Conservation (phyloP, 2,797 vertebrate species). For the Crenichthys baileyi region DNA sequence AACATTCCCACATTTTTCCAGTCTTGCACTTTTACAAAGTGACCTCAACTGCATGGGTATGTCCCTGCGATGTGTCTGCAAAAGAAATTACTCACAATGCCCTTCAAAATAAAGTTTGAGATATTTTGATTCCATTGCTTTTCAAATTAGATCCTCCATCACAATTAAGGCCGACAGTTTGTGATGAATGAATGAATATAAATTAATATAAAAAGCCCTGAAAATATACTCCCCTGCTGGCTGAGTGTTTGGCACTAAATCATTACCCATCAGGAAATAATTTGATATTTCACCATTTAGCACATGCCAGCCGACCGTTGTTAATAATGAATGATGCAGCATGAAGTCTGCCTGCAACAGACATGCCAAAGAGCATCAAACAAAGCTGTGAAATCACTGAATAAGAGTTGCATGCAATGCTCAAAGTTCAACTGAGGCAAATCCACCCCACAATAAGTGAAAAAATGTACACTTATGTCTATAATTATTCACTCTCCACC, state of each 20-base stretch:
- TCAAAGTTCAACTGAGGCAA: conserved; percentile 41
- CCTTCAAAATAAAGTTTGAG: conserved; percentile 7
- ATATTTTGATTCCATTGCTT: background rate
- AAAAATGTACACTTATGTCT: conserved; percentile 36
- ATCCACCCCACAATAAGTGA: conserved; percentile 31
- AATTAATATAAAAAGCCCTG: background rate
- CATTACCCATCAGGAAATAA: conserved; percentile 36
- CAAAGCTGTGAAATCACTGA: conserved; percentile 42
- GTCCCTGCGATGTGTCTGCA: conserved; percentile 20
- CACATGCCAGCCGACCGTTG: conserved; percentile 41
- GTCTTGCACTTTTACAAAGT: conserved; percentile 42
- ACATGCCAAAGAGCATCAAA: conserved; percentile 44
- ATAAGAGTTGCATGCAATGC: conserved; percentile 40
- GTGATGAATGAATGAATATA: background rate
- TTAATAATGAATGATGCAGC: conserved; percentile 56
- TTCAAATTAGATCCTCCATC: background rate
- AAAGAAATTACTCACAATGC: conserved; percentile 12
- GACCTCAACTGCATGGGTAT: conserved; percentile 35
- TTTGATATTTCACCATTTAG: conserved; percentile 43
- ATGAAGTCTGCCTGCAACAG: conserved; percentile 27
- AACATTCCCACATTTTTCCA: conserved; percentile 56
- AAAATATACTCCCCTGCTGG: background rate
- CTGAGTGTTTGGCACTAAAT: conserved; percentile 24
- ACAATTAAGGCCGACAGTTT: background rate
- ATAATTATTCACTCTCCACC: conserved; percentile 54